A percentile compares a stretch with the other conserved stretches of the same genome.
Evolutionary conservation across 2,797 vertebrate genomes (phyloP).

Genomic region (Periparus ater): DNA sequence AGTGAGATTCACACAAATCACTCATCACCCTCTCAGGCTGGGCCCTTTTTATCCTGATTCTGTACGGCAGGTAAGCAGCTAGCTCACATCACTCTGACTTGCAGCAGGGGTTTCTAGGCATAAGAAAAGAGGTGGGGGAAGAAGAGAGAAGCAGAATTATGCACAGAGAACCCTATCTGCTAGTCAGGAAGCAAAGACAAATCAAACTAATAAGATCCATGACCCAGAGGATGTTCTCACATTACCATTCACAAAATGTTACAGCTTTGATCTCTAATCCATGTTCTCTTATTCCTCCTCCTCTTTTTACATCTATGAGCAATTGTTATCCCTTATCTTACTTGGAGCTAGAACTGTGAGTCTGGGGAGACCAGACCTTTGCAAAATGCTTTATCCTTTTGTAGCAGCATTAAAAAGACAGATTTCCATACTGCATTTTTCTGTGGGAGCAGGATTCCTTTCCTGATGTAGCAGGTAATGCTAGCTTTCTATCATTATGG

Average conservation of each 20-base stretch:
- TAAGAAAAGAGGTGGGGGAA: background rate
- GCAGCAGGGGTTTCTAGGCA: background rate
- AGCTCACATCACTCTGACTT: background rate
- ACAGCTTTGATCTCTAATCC: constrained; percentile 24
- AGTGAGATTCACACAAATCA: background rate
- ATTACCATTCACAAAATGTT: background rate
- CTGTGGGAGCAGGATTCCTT: background rate
- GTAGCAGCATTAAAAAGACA: background rate
- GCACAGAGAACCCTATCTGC: background rate
- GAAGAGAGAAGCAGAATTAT: background rate
- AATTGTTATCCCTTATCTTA: background rate
- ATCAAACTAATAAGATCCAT: background rate
- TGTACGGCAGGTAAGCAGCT: background rate
- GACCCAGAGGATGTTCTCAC: background rate
- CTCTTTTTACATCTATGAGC: background rate
- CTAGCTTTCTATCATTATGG: background rate
- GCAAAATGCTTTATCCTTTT: background rate
- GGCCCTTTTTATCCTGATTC: background rate
- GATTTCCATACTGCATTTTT: background rate
- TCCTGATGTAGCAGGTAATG: background rate
- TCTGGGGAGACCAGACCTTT: background rate
- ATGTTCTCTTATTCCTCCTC: background rate
- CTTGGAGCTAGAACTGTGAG: background rate
- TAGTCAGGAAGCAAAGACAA: background rate
- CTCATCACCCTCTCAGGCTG: background rate